These are phyloP conservation scores for Corvus moneduloides DNA, from an alignment of 2,113 vertebrate genomes.

Conservation along the genomic window DNA sequence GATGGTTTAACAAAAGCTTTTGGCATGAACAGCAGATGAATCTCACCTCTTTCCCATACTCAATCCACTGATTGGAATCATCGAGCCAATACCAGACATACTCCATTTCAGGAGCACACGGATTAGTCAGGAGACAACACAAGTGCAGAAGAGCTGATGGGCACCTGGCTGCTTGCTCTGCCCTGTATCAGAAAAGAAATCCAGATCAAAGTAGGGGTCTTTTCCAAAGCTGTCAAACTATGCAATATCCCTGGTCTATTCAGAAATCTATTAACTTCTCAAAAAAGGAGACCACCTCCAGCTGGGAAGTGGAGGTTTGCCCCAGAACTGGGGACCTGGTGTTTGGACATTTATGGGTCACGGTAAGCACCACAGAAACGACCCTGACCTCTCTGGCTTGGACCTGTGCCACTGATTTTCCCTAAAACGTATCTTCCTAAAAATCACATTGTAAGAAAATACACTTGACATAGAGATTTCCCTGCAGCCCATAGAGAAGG, in stretches of 20 bases:
- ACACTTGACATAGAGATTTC: neutral
- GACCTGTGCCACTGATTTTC: neutral
- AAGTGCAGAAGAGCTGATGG: constrained; percentile 53
- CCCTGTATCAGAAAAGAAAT: neutral
- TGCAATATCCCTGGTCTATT: neutral
- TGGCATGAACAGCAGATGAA: neutral
- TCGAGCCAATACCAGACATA: constrained; percentile 84
- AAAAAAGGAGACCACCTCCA: neutral
- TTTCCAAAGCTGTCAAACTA: neutral
- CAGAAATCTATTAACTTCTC: neutral
- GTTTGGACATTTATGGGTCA: neutral
- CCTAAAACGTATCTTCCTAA: neutral
- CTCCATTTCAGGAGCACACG: constrained; percentile 71
- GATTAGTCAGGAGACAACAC: constrained; percentile 61
- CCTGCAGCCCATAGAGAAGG: neutral
- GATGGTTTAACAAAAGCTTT: neutral
- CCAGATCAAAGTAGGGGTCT: neutral
- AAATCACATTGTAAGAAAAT: neutral
- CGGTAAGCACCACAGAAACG: neutral
- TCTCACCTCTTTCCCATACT: constrained; percentile 81
- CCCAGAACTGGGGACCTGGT: neutral
- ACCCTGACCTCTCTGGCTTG: neutral
- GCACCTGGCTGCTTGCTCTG: neutral
- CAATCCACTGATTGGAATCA: constrained; percentile 71
- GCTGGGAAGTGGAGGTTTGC: neutral